A percentile compares a stretch with the other conserved stretches of the same genome.
phyloP scores from a whole-genome alignment of 1,140 invertebrate species.

The Caerostris extrusa region DNA sequence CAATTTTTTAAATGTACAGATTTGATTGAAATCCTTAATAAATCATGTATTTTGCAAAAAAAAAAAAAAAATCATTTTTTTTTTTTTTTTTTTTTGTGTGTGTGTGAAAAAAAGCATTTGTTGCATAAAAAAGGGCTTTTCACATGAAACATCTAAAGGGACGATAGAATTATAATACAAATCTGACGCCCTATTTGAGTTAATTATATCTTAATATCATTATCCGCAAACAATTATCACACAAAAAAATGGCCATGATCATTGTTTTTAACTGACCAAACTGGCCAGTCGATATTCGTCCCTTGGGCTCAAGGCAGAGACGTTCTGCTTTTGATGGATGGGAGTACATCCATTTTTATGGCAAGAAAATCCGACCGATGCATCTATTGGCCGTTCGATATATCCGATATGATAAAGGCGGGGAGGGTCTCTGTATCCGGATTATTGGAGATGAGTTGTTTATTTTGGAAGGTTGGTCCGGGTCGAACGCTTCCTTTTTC shows the following conservation, averaged over 20 bases:
- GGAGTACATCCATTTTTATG: not conserved
- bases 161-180: not conserved
- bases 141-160: no score
- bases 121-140: no score
- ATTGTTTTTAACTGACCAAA: not conserved
- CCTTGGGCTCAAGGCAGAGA: not conserved
- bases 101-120: no score
- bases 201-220: not conserved
- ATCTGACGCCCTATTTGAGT: not conserved
- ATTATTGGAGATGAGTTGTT: not conserved
- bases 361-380: not conserved
- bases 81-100: no score
- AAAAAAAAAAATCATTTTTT: no score
- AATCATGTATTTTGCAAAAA: no score
- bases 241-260: not conserved
- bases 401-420: not conserved
- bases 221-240: not conserved
- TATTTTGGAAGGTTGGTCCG: not conserved
- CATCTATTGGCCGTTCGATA: not conserved
- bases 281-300: not conserved
- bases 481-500: constrained; percentile 1
- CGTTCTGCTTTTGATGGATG: not conserved
- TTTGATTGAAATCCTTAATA: no score
- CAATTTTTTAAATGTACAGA: no score
- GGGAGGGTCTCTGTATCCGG: no score